Evolutionary conservation across 2,113 vertebrate species (phyloP).

Genomic region (Psophia crepitans): DNA sequence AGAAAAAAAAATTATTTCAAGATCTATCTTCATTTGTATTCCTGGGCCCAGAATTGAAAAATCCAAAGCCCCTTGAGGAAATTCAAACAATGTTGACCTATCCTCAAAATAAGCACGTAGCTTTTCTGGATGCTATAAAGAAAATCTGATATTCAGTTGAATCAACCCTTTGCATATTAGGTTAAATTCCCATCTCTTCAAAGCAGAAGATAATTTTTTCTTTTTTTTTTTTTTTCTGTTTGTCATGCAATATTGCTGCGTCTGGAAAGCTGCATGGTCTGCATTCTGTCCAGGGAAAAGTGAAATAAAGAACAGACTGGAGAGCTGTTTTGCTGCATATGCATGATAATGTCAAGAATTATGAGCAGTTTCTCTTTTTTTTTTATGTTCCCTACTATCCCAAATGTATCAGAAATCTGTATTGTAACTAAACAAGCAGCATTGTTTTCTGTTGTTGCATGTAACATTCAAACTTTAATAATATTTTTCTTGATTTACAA

Average conservation of each 20-base stretch:
- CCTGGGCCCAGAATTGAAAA: not conserved
- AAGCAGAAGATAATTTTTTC: not conserved
- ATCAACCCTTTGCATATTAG: not conserved
- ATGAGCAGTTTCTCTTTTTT: not conserved
- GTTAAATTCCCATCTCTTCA: constrained; percentile 30
- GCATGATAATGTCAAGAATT: not conserved
- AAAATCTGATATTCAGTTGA: constrained; percentile 4
- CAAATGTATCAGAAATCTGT: not conserved
- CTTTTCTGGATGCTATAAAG: constrained; percentile 5
- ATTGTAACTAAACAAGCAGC: not conserved
- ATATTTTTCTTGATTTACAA: not conserved
- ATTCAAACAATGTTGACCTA: not conserved
- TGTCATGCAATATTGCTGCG: not conserved
- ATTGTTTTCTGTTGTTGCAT: not conserved
- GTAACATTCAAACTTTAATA: not conserved
- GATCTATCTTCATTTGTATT: not conserved
- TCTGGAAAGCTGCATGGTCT: constrained; percentile 11
- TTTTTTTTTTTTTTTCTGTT: constrained; percentile 8
- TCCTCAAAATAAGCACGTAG: not conserved
- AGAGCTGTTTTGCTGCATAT: not conserved
- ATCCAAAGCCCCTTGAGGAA: not conserved
- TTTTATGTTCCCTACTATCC: not conserved
- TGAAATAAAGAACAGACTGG: not conserved
- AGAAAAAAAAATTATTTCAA: not conserved
- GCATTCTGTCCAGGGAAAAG: not conserved